A percentile compares a stretch with the other conserved stretches of the same genome.
Conservation (phyloP, 1,140 invertebrate species). For the Centruroides sculpturatus region DNA sequence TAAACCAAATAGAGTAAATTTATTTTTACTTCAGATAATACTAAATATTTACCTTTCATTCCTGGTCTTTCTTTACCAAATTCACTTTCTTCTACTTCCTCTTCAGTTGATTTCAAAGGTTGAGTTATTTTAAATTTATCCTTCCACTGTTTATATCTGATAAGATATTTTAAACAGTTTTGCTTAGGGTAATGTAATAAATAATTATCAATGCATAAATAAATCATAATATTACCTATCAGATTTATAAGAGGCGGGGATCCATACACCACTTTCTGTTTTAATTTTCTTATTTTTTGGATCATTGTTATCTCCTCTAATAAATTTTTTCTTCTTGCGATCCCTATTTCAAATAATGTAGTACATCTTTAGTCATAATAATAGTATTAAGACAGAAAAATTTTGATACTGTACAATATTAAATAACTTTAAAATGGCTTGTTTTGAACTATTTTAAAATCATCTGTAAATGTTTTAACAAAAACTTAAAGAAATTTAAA, state of each 20-base stretch:
- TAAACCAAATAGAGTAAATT: not conserved
- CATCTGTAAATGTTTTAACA: too few relatives aligned
- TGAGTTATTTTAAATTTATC: slow-evolving; percentile 55
- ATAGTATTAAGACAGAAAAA: too few relatives aligned
- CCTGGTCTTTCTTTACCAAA: slow-evolving; percentile 8
- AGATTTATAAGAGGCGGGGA: slow-evolving; percentile 84
- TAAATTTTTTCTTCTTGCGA: slow-evolving; percentile 81
- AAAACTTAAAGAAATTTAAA: too few relatives aligned
- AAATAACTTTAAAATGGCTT: too few relatives aligned
- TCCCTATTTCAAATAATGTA: slow-evolving; percentile 40
- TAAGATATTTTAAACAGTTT: not conserved
- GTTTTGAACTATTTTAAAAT: too few relatives aligned
- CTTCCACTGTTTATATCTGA: slow-evolving; percentile 52
- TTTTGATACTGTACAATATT: too few relatives aligned
- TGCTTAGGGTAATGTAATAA: not conserved
- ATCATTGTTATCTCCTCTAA: slow-evolving; percentile 44
- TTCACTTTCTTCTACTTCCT: slow-evolving; percentile 27
- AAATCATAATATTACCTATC: slow-evolving; percentile 46
- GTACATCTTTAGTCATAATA: too few relatives aligned
- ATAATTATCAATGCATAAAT: not conserved
- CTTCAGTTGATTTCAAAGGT: slow-evolving; percentile 40
- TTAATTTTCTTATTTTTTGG: slow-evolving; percentile 60
- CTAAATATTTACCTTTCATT: slow-evolving; percentile 33
- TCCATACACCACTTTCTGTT: slow-evolving; percentile 87
- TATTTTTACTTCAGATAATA: slow-evolving; percentile 1